Conservation (phyloP, 1,140 invertebrate species). For the Luehdorfia chinensis region DNA sequence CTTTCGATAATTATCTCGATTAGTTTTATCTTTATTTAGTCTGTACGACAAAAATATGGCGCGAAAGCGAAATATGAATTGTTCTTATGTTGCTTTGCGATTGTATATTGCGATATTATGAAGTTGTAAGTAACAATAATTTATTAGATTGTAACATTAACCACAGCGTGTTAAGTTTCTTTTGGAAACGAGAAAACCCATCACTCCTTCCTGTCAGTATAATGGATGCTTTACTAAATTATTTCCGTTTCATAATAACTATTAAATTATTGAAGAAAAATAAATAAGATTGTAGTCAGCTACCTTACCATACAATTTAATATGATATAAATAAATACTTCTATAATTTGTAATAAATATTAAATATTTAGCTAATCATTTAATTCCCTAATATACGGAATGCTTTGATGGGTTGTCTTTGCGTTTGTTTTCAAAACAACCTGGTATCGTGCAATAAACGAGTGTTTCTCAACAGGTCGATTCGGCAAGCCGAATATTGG, state of each 20-base stretch:
- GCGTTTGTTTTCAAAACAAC: too few species aligned
- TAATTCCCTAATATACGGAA: too few species aligned
- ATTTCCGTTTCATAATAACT: too few species aligned
- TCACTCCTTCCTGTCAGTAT: neutral
- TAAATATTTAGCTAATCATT: too few species aligned
- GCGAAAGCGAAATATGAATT: constrained; percentile 37
- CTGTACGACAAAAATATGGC: constrained; percentile 12
- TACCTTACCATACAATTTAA: too few species aligned
- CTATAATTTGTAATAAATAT: too few species aligned
- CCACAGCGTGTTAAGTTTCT: constrained; percentile 5
- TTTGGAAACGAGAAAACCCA: neutral
- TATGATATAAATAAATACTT: too few species aligned
- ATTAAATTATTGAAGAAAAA: too few species aligned
- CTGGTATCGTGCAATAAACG: constrained; percentile 20
- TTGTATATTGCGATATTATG: constrained; percentile 31
- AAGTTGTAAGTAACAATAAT: constrained; percentile 25
- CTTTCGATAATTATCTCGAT: constrained; percentile 17
- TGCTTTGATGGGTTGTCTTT: too few species aligned
- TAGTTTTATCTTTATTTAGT: constrained; percentile 21
- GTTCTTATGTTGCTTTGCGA: constrained; percentile 39
- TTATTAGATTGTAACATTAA: constrained; percentile 19
- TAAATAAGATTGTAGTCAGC: too few species aligned
- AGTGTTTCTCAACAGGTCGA: constrained; percentile 56
- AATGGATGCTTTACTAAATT: too few species aligned
- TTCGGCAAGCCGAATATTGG: constrained; percentile 55